Percentiles rank a stretch among this genome's conserved stretches.
These are phyloP conservation scores for Lophochroa leadbeateri DNA, from an alignment of 2,113 vertebrate species.

Conservation along the genomic window DNA sequence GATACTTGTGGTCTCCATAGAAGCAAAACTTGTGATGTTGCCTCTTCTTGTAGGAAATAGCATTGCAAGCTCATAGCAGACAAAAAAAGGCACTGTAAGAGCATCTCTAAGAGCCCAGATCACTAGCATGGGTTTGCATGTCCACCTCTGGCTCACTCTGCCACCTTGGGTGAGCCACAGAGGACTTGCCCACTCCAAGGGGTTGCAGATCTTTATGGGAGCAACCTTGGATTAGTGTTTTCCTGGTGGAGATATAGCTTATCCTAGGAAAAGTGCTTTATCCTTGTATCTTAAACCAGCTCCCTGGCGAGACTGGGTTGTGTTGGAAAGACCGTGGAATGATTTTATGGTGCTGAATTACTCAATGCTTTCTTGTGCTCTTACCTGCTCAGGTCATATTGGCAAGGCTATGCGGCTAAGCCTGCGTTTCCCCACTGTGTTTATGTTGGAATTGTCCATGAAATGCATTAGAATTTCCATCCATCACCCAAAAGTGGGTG, in stretches of 20 bases:
- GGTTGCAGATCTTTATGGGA: neutral
- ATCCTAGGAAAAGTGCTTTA: neutral
- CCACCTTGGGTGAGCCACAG: neutral
- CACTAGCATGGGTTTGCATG: rapidly evolving
- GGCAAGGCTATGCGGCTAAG: neutral
- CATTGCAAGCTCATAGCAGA: neutral
- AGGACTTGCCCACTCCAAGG: neutral
- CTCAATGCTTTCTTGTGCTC: neutral
- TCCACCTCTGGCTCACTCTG: neutral
- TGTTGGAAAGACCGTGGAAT: neutral
- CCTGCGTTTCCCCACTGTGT: neutral
- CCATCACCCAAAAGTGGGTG: neutral
- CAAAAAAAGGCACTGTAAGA: neutral
- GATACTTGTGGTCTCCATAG: neutral
- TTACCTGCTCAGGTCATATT: neutral
- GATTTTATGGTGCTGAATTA: neutral
- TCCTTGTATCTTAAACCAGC: neutral
- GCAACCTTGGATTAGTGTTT: neutral
- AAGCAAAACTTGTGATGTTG: rapidly evolving
- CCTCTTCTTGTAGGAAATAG: neutral
- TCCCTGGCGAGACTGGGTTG: neutral
- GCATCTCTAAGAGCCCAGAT: neutral
- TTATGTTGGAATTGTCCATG: neutral
- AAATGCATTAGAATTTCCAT: neutral
- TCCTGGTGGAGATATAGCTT: neutral